Conservation (phyloP, 2,888 invertebrate species). For the Tachystola acroxantha region DNA sequence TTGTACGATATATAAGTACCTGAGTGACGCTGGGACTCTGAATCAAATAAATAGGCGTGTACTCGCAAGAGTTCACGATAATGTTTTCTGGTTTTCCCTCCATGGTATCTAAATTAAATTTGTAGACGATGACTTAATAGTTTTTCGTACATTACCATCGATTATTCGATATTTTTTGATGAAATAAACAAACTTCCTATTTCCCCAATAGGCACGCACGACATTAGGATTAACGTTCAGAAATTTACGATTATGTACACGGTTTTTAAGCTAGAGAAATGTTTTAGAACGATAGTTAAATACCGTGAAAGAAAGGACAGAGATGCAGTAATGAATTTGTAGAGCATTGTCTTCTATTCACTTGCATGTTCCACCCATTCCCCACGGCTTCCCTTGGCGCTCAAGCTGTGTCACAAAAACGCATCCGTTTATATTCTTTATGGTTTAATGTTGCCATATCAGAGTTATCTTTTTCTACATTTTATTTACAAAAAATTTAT, state of each 20-base stretch:
- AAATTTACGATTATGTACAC: neutral
- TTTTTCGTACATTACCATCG: slow-evolving; percentile 2
- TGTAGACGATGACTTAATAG: neutral
- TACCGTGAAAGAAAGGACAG: neutral
- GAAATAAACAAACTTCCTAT: slow-evolving; percentile 12
- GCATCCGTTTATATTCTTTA: no score
- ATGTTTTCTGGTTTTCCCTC: slow-evolving; percentile 55
- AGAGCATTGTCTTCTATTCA: no score
- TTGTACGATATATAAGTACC: slow-evolving; percentile 41
- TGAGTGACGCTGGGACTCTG: slow-evolving; percentile 61
- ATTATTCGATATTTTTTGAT: neutral
- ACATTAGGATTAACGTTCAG: slow-evolving; percentile 3
- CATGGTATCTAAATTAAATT: slow-evolving; percentile 34
- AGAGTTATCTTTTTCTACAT: no score
- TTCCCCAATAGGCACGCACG: slow-evolving; percentile 1
- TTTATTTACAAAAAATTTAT: no score
- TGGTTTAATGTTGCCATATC: no score
- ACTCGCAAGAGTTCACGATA: slow-evolving; percentile 62
- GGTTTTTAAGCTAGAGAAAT: neutral
- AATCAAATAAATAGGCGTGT: slow-evolving; percentile 65
- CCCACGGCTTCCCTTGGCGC: no score
- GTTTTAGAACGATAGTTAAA: neutral
- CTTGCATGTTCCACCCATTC: no score
- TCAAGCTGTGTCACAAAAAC: no score
- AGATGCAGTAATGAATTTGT: neutral